Base-by-base conservation (phyloP, 2,797 vertebrate species). In the Apogon talboti region DNA sequence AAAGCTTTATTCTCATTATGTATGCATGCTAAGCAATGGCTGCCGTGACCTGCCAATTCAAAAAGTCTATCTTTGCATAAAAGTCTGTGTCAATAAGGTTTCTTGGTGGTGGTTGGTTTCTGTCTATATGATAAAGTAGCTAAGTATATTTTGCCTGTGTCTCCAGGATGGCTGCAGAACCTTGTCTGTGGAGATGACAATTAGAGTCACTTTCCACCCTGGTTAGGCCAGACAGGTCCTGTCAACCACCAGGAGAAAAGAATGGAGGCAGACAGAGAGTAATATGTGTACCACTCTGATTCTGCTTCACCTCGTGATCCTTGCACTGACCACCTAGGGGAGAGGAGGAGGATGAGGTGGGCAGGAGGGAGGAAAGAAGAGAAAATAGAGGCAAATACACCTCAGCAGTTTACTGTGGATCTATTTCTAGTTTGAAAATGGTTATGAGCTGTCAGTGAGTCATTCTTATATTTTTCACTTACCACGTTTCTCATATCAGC, bases 121-220 rank as follows among this genome's bases (percentile, higher is more conserved):
- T 92, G 87, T 93, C 92, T 85, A 89, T 93, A 94, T 93, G 92
- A 94, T 94, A 92, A 94, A 94, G 91, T 93, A 91, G 91, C 91
- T 92, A 87, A 88, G 92, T 93, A 91, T 93, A 92, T 94, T 94
- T 93, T 77, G 82, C 91, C 89, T 71, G 71, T 87, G 86, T 92
- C 88, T 92, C 85, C 75, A 58, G 89, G 89, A 93, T 86, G 89
- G 90, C 86, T 92, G 91, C 89, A 89, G 89, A 93, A 93, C 91
- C 92, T 93, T 93, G 92, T 94, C 94, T 92, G 91, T 84, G 86
- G 90, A 93, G 91, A 94, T 93, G 93, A 93, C 91, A 94, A 95
- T 94, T 94, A 94, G 91, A 94, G 94, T 94, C 93, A 94, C 91
- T 94, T 94, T 93, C 91, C 89, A 92, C 91, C 85, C 89, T 87